Base-by-base conservation (phyloP, 2,888 invertebrate species). In the Cryptus viduatorius region DNA sequence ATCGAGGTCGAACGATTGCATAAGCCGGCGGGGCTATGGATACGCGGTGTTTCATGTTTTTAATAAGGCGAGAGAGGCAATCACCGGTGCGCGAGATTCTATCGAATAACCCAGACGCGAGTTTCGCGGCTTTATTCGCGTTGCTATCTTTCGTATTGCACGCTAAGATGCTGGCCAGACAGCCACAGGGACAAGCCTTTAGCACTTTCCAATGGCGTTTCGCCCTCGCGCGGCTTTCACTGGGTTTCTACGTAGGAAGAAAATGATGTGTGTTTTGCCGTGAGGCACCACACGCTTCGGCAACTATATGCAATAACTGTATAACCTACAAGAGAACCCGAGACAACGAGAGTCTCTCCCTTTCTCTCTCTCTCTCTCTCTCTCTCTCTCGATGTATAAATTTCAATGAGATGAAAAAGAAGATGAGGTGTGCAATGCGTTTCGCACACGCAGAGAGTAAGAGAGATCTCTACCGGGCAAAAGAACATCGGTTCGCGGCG, bases 401-500 rank as follows among this genome's bases (percentile, higher is more conserved):
- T 16, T 59, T 7, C 31, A 67, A 67, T 24, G 67, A 29, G 67
- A 44, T 24, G 31, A 42, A 56, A 71, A 56, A 82, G 37, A 19
- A 61, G 59, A 61, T 12, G 19, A 65, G 44, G 14, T 44, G 16
- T 19, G 19, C 29, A 48, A 61, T 56, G 64, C 59, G 59, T 29
- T 68, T 67, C 50, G 53, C 56, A 46, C 67, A 59, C 37, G 67
- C 65, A 44, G 50, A 3, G 67, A 19, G 16, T 24, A 37, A 37
- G 37, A 37, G 37, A 37, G 37, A 50, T 53, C 29, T 29, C 29
- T 46, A 59, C 56, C 68, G 24, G 65, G 75, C 59, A 87, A 86
- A 85, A 84, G 86, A 86, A 80, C 87, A 87, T 80, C 77, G 48
- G 16, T 68, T 77, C 77, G 77, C 72, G 80, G 73, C 80, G 53